phyloP scores from a whole-genome alignment of 2,888 invertebrate species.

The Tenthredo livida region DNA sequence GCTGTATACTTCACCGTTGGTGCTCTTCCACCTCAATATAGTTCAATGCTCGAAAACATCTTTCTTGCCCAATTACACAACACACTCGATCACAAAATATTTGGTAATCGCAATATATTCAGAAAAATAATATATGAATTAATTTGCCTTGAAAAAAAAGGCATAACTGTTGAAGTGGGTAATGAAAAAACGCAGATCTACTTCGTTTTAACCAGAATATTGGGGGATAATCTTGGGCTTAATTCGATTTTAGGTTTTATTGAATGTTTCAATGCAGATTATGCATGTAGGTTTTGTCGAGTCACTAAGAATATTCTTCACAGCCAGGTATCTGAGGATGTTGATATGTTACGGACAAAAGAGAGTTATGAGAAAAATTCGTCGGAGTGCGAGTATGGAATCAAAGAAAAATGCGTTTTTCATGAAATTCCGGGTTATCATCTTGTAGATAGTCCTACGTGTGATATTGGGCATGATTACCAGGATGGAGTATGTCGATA shows the following conservation, averaged over 20 bases:
- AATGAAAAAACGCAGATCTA: slow-evolving; percentile 50
- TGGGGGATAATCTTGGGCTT: slow-evolving; percentile 61
- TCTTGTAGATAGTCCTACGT: background rate
- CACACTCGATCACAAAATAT: slow-evolving; percentile 53
- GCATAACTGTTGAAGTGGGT: slow-evolving; percentile 39
- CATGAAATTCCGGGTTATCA: slow-evolving; percentile 18
- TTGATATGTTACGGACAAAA: background rate
- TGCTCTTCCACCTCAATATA: slow-evolving; percentile 55
- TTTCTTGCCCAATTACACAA: slow-evolving; percentile 61
- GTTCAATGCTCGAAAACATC: slow-evolving; percentile 60
- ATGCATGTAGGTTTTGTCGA: slow-evolving; percentile 12
- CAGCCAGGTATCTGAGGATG: slow-evolving; percentile 13
- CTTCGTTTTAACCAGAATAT: slow-evolving; percentile 58
- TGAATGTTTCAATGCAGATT: slow-evolving; percentile 58
- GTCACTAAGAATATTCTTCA: background rate
- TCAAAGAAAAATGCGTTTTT: slow-evolving; percentile 40
- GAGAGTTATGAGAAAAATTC: background rate
- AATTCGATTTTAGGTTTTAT: slow-evolving; percentile 60
- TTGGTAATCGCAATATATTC: slow-evolving; percentile 45
- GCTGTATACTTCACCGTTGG: slow-evolving; percentile 58
- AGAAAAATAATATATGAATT: slow-evolving; percentile 55
- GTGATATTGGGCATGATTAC: slow-evolving; percentile 53
- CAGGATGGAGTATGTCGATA: slow-evolving; percentile 50
- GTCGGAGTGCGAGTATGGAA: slow-evolving; percentile 29
- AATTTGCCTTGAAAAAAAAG: slow-evolving; percentile 54